Evolutionary conservation across 92 coral and sea anemone genomes (phyloP), one percentile per base, ranked within the genome.

Genomic region (Phenganax subtilis): DNA sequence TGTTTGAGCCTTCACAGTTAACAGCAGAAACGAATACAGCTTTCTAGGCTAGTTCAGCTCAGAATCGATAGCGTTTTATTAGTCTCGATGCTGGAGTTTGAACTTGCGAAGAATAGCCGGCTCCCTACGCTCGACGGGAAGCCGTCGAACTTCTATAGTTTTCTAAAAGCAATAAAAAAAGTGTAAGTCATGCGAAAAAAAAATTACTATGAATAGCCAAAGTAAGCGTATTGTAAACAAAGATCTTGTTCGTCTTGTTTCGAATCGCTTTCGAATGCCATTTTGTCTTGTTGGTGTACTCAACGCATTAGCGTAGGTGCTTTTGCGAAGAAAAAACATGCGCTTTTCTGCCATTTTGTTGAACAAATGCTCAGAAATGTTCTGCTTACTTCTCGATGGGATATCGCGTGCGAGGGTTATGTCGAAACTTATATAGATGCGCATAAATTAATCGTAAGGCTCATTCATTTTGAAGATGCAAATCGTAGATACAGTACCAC

Each of bases 151-250:
- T 62, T 79, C 83, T 63, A 61, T 63, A 51, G 73, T 51, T 63
- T 60, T 54, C 83, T 79, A 64, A 79, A 79, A 51, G 83, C 74
- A 79, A 79, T 79, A 74, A 79, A 79, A 78, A 64, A 63, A 79
- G 10, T 63, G 72, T 53, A 79, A 79, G 59, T 79, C 83, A 79
- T 79, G 83, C 83, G 74, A 65, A 62, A 79, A 62, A 79, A 79
- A 52, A 63, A 37, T 17, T 63, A 79, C 65, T 79, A 64, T 79
- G 83, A 79, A 79, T 64, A 64, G 47, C 58, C 28, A 12, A 62
- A 58, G 16, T 61, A 64, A 62, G 82, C 53, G 56, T 64, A n/a
- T 51, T 53, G 60, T 55, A 58, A 57, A 9, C 69, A 59, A 52
- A 29, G 29, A 60, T 4, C 81, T 9, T 54, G 53, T 16, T 54